Evolutionary conservation across 1,140 invertebrate genomes (phyloP), one percentile per base, ranked within the genome.

Genomic region (Zaprionus lachaisei): DNA sequence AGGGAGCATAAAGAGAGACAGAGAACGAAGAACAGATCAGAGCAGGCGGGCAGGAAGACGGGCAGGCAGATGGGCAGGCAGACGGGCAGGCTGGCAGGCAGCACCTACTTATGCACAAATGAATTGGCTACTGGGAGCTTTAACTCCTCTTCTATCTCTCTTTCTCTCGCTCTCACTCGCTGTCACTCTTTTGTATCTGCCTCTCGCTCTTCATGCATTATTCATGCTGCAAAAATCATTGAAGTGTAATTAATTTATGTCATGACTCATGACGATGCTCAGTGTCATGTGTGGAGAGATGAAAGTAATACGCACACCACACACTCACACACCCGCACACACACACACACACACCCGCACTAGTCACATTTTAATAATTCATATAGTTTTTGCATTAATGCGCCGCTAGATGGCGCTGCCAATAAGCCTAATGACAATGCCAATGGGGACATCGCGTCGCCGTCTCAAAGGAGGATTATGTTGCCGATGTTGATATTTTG

Each of bases 161-260:
- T 47, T 17, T 17, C 0, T 17, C n/a, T 17, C 41, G 2, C n/a
- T 15, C 38, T n/a, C n/a, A n/a, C n/a, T 41, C 41, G 11, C n/a
- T 17, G 41, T 44, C 41, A 44, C n/a, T 47, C n/a, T 7, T 17
- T 4, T 9, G n/a, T 17, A 47, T n/a, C n/a, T 17, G n/a, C 20
- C 47, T 20, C 47, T 24, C 47, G 9, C 47, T 24, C 20, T 24
- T 72, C 68, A 83, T 86, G 77, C 73, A 83, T 87, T 68, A 86
- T 86, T 86, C 83, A 86, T 83, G 70, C 58, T 31, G 11, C 38
- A 58, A 74, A 83, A 87, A 75, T 87, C 83, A 86, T 86, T 86
- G 83, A 87, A 87, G 83, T 77, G 79, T 77, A 86, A 83, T 80
- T 77, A 85, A 86, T 85, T 87, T 72, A 72, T 86, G 83, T 80